These are phyloP conservation scores for Pygmarrhopalites habei DNA, from an alignment of 1,140 invertebrate species.

Conservation along the genomic window DNA sequence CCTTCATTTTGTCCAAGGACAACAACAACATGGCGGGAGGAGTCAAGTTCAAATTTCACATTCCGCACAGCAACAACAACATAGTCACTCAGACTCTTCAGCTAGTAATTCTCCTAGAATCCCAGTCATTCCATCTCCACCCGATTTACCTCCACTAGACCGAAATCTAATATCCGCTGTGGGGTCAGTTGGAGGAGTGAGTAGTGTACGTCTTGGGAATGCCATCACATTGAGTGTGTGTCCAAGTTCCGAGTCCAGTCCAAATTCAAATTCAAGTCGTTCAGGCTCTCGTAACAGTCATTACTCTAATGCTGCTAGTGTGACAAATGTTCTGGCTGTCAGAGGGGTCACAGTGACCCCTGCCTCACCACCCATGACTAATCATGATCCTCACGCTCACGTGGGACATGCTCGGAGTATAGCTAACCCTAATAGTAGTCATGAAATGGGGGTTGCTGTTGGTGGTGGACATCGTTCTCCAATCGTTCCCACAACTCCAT, in stretches of 20 bases:
- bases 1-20: not conserved
- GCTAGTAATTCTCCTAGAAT: not conserved
- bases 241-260: slow-evolving; percentile 10
- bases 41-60: not conserved
- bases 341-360: slow-evolving; percentile 36
- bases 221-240: slow-evolving; percentile 35
- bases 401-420: not conserved
- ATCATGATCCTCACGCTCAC: not conserved
- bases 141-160: not conserved
- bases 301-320: not conserved
- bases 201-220: slow-evolving; percentile 25
- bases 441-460: not conserved
- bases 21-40: not conserved
- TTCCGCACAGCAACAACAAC: not conserved
- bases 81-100: not conserved
- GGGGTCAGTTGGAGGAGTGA: slow-evolving; percentile 6
- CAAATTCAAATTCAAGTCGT: not conserved
- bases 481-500: not conserved
- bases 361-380: slow-evolving; percentile 28
- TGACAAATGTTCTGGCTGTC: slow-evolving; percentile 26
- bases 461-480: not conserved
- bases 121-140: not conserved
- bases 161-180: slow-evolving; percentile 13
- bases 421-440: too few species aligned
- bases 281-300: not conserved